Percentiles rank a stretch among this genome's conserved stretches.
Evolutionary conservation across 2,113 vertebrate genomes (phyloP).

Genomic region (Syngnathoides biaculeatus): DNA sequence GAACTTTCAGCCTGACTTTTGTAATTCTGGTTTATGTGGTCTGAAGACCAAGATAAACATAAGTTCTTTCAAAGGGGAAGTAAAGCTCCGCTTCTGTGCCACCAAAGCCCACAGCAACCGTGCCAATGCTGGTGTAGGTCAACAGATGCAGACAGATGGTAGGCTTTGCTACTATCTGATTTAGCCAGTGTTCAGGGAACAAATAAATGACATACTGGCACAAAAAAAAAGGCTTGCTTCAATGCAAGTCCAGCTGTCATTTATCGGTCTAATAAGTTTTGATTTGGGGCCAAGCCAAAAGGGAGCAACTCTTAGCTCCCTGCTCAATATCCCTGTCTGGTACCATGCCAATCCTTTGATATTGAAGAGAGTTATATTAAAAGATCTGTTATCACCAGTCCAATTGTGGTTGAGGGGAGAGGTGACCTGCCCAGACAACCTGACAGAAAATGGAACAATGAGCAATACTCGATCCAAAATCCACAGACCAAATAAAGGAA

Average conservation of each 20-base stretch:
- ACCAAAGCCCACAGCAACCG: conserved; percentile 8
- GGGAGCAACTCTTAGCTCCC: conserved; percentile 37
- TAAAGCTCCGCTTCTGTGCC: conserved; percentile 13
- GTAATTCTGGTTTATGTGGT: conserved; percentile 8
- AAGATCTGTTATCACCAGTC: conserved; percentile 55
- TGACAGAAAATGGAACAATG: conserved; percentile 9
- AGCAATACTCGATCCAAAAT: conserved; percentile 10
- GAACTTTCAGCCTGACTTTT: conserved; percentile 11
- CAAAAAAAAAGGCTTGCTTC: conserved; percentile 23
- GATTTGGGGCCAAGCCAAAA: conserved; percentile 27
- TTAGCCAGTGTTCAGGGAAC: conserved; percentile 36
- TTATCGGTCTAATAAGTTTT: conserved; percentile 61
- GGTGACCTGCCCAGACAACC: conserved; percentile 17
- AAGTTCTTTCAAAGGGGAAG: conserved; percentile 21
- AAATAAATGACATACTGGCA: conserved; percentile 37
- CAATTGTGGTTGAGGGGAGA: conserved; percentile 15
- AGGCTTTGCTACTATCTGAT: conserved; percentile 50
- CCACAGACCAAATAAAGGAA: background rate
- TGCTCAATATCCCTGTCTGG: conserved; percentile 47
- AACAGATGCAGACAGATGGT: conserved; percentile 37
- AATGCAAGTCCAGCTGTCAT: conserved; percentile 39
- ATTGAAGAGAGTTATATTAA: conserved; percentile 50
- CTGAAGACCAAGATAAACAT: conserved; percentile 12
- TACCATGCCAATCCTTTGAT: conserved; percentile 37
- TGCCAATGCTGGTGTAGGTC: conserved; percentile 18